These are phyloP conservation scores for Lacanobia oleracea DNA, from an alignment of 2,888 invertebrate genomes.

Conservation along the genomic window DNA sequence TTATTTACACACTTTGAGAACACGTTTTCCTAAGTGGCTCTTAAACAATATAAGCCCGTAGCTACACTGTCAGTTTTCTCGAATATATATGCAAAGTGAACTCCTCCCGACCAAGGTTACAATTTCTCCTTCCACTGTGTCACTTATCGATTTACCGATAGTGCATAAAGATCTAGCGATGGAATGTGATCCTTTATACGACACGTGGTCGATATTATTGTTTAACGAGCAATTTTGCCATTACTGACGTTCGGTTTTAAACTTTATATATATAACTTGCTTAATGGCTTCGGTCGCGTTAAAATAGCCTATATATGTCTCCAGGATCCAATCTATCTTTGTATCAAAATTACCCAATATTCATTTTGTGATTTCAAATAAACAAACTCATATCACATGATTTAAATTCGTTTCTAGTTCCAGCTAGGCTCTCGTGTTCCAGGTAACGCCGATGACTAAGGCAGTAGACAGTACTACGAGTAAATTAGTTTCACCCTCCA, in stretches of 20 bases:
- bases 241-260: too few species aligned
- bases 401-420: background rate
- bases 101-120: constrained; percentile 24
- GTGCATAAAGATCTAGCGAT: constrained; percentile 21
- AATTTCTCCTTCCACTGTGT: constrained; percentile 9
- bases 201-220: background rate
- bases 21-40: constrained; percentile 24
- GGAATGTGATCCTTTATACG: background rate
- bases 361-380: background rate
- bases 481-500: constrained; percentile 53
- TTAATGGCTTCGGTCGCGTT: too few species aligned
- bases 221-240: too few species aligned
- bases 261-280: too few species aligned
- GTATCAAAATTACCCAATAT: too few species aligned
- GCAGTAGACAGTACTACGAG: constrained; percentile 18
- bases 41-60: constrained; percentile 22
- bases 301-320: too few species aligned
- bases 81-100: constrained; percentile 33
- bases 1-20: constrained; percentile 38
- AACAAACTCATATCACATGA: background rate
- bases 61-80: constrained; percentile 11
- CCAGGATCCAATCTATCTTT: too few species aligned
- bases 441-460: constrained; percentile 6
- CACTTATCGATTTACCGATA: constrained; percentile 29
- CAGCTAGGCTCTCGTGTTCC: background rate